Conservation (phyloP, 2,113 vertebrate species). For the Meleagris gallopavo region DNA sequence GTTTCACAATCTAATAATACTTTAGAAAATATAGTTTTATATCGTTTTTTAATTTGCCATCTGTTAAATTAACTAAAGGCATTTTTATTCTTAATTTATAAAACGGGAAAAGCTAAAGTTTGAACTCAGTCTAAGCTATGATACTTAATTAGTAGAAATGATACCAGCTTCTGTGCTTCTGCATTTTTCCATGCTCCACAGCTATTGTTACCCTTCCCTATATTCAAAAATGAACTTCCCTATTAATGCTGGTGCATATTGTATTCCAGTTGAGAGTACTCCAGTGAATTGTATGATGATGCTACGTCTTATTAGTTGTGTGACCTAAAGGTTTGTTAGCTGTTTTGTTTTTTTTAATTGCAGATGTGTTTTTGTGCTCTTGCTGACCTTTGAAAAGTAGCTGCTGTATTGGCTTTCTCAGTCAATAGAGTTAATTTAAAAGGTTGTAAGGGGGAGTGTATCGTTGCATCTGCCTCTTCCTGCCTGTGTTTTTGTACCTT, state of each 20-base stretch:
- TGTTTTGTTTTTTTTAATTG: not conserved
- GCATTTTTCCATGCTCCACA: not conserved
- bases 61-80: conserved; percentile 39
- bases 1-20: conserved; percentile 29
- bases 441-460: not conserved
- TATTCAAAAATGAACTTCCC: not conserved
- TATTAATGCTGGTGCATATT: not conserved
- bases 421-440: not conserved
- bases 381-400: not conserved
- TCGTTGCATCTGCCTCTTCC: not conserved
- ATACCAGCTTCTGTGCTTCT: not conserved
- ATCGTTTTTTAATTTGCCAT: conserved; percentile 29
- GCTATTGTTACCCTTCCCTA: rapidly evolving
- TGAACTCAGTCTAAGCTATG: not conserved
- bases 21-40: not conserved
- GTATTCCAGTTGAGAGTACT: not conserved
- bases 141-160: not conserved
- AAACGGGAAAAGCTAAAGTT: not conserved
- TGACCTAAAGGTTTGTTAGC: not conserved
- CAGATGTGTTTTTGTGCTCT: not conserved
- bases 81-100: not conserved
- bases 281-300: not conserved
- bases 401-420: not conserved
- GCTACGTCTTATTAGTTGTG: not conserved
- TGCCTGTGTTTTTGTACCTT: not conserved